phyloP scores from a whole-genome alignment of 2,888 invertebrate genomes.

The Keiferia lycopersicella region DNA sequence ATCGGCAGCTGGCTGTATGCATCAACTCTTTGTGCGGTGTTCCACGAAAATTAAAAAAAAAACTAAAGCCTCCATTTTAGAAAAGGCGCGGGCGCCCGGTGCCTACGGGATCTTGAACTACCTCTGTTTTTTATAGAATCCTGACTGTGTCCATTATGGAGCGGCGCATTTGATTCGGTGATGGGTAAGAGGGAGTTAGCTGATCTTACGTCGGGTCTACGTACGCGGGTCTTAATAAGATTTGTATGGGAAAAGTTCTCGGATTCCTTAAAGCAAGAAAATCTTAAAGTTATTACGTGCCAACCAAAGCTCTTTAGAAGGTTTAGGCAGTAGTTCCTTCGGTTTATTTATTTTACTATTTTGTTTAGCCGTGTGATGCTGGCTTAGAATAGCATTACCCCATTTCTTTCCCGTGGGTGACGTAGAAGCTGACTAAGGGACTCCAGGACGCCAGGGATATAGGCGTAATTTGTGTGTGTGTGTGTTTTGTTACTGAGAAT shows the following conservation, averaged over 20 bases:
- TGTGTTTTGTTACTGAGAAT: too few relatives aligned
- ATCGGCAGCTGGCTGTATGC: conserved; percentile 65
- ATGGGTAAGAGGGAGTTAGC: conserved; percentile 1
- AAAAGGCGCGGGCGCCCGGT: conserved; percentile 65
- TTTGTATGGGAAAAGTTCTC: too few relatives aligned
- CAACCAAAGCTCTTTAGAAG: background rate
- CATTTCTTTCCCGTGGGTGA: too few relatives aligned
- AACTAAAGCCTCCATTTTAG: conserved; percentile 69
- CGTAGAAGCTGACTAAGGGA: too few relatives aligned
- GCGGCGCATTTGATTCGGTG: conserved; percentile 62
- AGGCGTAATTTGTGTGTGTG: too few relatives aligned
- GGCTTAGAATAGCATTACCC: too few relatives aligned
- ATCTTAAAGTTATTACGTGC: too few relatives aligned
- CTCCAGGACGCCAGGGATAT: too few relatives aligned
- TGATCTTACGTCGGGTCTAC: background rate
- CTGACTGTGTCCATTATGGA: conserved; percentile 60
- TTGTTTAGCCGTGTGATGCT: too few relatives aligned
- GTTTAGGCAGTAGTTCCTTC: background rate
- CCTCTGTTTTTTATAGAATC: conserved; percentile 58
- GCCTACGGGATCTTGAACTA: conserved; percentile 55
- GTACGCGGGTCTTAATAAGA: background rate
- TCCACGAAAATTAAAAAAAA: conserved; percentile 63
- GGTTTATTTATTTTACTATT: background rate
- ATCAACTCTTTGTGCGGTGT: conserved; percentile 65
- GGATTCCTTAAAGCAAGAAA: too few relatives aligned